These are phyloP conservation scores for Dipodomys spectabilis DNA, from an alignment of 2,113 vertebrate genomes.

Conservation along the genomic window DNA sequence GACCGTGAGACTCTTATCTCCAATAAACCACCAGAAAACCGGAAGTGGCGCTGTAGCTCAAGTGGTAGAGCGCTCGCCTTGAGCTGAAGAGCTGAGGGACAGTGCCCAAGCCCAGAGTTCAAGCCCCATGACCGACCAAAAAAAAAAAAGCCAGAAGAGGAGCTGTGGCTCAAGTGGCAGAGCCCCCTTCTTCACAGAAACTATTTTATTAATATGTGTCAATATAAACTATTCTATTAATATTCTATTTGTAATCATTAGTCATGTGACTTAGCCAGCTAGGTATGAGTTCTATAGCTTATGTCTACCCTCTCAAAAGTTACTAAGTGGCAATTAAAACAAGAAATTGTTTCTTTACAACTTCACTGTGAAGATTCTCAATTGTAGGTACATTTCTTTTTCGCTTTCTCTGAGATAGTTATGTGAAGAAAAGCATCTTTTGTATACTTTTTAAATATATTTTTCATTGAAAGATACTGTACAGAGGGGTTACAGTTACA, in stretches of 20 bases:
- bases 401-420: conserved; percentile 15
- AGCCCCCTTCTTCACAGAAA: not conserved
- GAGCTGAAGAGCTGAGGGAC: no score
- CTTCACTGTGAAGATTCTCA: not conserved
- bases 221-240: not conserved
- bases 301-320: not conserved
- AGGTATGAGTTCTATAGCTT: not conserved
- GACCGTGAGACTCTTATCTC: no score
- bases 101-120: no score
- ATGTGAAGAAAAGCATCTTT: not conserved
- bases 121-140: no score
- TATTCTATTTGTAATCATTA: not conserved
- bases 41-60: no score
- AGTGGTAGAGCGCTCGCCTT: no score
- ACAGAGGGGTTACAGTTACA: no score
- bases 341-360: not conserved
- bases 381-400: not conserved
- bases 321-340: not conserved
- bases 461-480: no score
- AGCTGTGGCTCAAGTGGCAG: no score
- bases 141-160: no score
- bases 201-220: not conserved
- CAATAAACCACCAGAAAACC: no score
- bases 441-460: not conserved
- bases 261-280: not conserved